phyloP scores from a whole-genome alignment of 2,888 invertebrate genomes.

The Trichogramma dendrolimi region DNA sequence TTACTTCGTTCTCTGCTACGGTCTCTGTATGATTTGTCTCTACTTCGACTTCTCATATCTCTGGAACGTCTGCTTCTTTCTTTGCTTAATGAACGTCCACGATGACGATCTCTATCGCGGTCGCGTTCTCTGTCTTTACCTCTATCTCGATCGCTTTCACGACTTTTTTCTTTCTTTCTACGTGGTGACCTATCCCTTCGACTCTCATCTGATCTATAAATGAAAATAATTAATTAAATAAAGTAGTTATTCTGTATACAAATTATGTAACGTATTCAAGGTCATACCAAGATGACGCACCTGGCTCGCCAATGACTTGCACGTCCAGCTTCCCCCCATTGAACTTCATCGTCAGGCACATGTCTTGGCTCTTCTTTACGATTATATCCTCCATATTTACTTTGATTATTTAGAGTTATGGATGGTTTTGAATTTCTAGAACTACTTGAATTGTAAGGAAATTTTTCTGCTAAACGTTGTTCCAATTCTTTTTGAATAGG shows the following conservation, averaged over 20 bases:
- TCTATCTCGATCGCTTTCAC: slow-evolving; percentile 46
- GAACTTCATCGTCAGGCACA: slow-evolving; percentile 50
- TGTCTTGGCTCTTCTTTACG: slow-evolving; percentile 44
- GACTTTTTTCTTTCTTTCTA: slow-evolving; percentile 39
- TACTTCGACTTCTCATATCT: slow-evolving; percentile 50
- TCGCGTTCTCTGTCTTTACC: slow-evolving; percentile 41
- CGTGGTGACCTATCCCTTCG: slow-evolving; percentile 39
- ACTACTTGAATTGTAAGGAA: slow-evolving; percentile 56
- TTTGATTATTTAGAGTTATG: slow-evolving; percentile 48
- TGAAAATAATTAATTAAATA: slow-evolving; percentile 33
- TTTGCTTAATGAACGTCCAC: slow-evolving; percentile 40
- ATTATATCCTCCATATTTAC: slow-evolving; percentile 43
- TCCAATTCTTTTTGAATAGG: slow-evolving; percentile 93
- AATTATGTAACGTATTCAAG: slow-evolving; percentile 1
- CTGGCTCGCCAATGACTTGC: slow-evolving; percentile 51
- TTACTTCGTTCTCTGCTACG: slow-evolving; percentile 43
- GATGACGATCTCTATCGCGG: slow-evolving; percentile 38
- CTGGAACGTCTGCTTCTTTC: slow-evolving; percentile 45
- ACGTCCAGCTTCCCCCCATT: slow-evolving; percentile 52
- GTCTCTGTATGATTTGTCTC: slow-evolving; percentile 45
- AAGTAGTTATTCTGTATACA: slow-evolving; percentile 41
- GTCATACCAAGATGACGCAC: slow-evolving; percentile 52
- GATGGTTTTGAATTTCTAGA: slow-evolving; percentile 49
- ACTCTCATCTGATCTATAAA: slow-evolving; percentile 50
- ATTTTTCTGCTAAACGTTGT: slow-evolving; percentile 63